Evolutionary conservation across 2,113 vertebrate genomes (phyloP).

Genomic region (Gymnogyps californianus): DNA sequence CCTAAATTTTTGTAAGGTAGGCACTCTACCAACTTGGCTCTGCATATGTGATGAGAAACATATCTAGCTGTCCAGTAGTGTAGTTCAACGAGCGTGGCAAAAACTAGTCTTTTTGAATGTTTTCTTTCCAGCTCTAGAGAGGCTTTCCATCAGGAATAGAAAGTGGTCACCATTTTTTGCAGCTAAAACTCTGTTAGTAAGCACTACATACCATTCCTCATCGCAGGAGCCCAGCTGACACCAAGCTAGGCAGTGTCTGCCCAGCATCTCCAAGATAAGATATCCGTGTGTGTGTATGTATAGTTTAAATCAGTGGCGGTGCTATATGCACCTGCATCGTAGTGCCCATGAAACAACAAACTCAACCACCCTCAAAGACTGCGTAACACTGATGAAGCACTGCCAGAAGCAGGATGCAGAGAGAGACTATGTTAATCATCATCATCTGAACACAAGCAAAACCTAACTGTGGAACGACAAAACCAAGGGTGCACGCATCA

Average conservation of each 20-base stretch:
- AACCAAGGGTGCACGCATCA: neutral
- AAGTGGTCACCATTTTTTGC: neutral
- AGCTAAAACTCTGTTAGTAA: too few relatives aligned
- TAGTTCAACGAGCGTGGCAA: neutral
- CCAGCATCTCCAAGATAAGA: accelerated
- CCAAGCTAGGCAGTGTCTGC: neutral
- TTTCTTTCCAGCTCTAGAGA: neutral
- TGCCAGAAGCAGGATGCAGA: neutral
- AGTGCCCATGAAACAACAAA: neutral
- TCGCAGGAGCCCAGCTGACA: neutral
- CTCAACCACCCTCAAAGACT: neutral
- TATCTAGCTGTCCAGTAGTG: accelerated
- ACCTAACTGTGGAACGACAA: neutral
- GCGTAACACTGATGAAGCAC: neutral
- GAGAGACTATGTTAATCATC: neutral
- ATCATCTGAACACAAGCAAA: neutral
- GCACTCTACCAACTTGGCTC: neutral
- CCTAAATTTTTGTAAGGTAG: neutral
- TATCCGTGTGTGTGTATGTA: accelerated
- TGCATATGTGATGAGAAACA: accelerated
- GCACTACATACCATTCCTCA: accelerated
- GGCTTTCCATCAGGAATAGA: neutral
- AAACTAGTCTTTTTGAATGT: accelerated
- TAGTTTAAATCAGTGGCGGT: accelerated
- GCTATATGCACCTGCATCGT: neutral